These are phyloP conservation scores for Exocentrus adspersus DNA, from an alignment of 2,888 invertebrate species.

Conservation along the genomic window DNA sequence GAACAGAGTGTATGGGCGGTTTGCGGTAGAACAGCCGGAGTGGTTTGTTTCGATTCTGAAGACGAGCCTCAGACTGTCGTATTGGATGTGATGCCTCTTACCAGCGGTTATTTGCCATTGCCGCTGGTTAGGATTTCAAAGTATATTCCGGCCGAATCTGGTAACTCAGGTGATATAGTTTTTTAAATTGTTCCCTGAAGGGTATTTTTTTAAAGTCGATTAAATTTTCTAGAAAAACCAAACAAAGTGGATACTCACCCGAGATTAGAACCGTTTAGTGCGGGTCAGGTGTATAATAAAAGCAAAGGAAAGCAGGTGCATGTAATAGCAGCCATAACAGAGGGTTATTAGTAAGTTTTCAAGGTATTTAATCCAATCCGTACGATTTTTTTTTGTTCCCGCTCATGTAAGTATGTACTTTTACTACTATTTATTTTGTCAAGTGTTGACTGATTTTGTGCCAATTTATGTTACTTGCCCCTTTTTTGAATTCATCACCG, in stretches of 20 bases:
- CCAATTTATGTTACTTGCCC: constrained; percentile 46
- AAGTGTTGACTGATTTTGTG: constrained; percentile 49
- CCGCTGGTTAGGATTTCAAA: constrained; percentile 89
- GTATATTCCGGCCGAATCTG: constrained; percentile 80
- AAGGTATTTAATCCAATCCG: too few relatives aligned
- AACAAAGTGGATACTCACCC: constrained; percentile 72
- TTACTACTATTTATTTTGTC: too few relatives aligned
- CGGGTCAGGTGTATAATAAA: constrained; percentile 92
- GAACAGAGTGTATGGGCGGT: constrained; percentile 96
- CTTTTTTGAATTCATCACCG: constrained; percentile 31
- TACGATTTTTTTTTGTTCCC: too few relatives aligned
- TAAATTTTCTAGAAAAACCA: constrained; percentile 58
- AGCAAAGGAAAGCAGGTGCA: constrained; percentile 93
- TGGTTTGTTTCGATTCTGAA: constrained; percentile 62
- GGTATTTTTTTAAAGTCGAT: neutral
- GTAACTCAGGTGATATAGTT: constrained; percentile 48
- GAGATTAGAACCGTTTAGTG: constrained; percentile 86
- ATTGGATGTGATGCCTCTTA: constrained; percentile 92
- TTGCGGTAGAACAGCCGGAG: constrained; percentile 88
- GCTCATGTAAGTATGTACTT: too few relatives aligned
- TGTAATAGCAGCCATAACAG: constrained; percentile 71
- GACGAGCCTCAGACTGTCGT: constrained; percentile 76
- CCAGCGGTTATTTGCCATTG: constrained; percentile 88
- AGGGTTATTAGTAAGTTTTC: constrained; percentile 39
- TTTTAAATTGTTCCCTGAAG: too few relatives aligned